Evolutionary conservation across 2,888 invertebrate species (phyloP), one percentile per base, ranked within the genome.

Genomic region (Phyllotreta cruciferae): DNA sequence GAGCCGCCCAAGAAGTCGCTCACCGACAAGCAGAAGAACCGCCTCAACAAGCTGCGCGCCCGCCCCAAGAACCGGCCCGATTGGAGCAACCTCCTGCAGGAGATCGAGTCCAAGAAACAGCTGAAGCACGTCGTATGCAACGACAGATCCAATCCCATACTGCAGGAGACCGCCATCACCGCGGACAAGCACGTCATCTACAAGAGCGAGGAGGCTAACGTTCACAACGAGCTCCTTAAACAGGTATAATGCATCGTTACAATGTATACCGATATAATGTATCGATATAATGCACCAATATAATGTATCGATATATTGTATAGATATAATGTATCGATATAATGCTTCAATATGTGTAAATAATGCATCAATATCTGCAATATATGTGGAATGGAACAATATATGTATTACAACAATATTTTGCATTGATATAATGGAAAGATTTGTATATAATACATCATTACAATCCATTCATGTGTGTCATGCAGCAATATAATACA

Each of bases 71-170:
- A 85, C 76, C 86, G 94, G 70, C 94, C 94, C 0, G 94, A 94
- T 78, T 94, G 94, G 94, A 91, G 88, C 10, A 88, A 90, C 73
- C 90, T 94, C 90, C 91, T 94, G 89, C 93, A 94, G 79, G 94
- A 94, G 80, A 91, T 94, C n/a, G 93, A 94, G 78, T 83, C 87
- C 68, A 92, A 93, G 53, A 89, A 80, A 74, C 91, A 90, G 77
- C 82, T 94, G 68, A 90, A 88, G 75, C 90, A 94, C 76, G 93
- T 94, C 52, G 86, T 90, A 73, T 93, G 93, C 80, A 94, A 94
- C 80, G 94, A 94, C 79, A 86, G 93, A 82, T 90, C 85, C 35
- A 79, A 79, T 67, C 85, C 86, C 0, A 76, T 85, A 8, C 74
- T 86, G 42, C 83, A 85, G n/a, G 75, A 78, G 58, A 88, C 87